Percentiles rank a stretch among this genome's conserved stretches.
Evolutionary conservation across 1,140 invertebrate species (phyloP).

Genomic region (Drosophila bocki): DNA sequence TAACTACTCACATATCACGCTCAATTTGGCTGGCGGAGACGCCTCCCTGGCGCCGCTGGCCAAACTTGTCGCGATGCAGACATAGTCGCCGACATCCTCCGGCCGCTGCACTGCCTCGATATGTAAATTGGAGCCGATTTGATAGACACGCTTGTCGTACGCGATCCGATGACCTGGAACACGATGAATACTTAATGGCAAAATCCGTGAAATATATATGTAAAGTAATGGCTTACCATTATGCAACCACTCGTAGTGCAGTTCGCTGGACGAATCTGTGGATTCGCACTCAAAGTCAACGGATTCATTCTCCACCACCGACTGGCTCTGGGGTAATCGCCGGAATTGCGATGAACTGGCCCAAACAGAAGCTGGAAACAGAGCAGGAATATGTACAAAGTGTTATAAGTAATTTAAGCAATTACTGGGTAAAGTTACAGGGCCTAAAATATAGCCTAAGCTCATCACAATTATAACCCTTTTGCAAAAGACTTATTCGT

Average conservation of each 20-base stretch:
- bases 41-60: slow-evolving; percentile 81
- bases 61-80: slow-evolving; percentile 79
- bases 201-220: slow-evolving; percentile 4
- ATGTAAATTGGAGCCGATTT: slow-evolving; percentile 78
- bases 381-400: neutral
- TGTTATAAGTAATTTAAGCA: neutral
- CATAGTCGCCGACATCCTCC: slow-evolving; percentile 78
- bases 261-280: slow-evolving; percentile 57
- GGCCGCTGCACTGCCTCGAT: slow-evolving; percentile 71
- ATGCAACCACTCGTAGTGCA: slow-evolving; percentile 80
- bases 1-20: slow-evolving; percentile 81
- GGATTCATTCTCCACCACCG: slow-evolving; percentile 74
- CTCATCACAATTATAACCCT: slow-evolving; percentile 22
- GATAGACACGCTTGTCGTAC: slow-evolving; percentile 75
- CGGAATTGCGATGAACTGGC: slow-evolving; percentile 64
- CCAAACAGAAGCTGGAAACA: slow-evolving; percentile 44
- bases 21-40: slow-evolving; percentile 78
- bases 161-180: slow-evolving; percentile 71
- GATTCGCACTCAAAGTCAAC: slow-evolving; percentile 72
- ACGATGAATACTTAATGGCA: slow-evolving; percentile 13
- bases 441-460: slow-evolving; percentile 5
- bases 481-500: neutral
- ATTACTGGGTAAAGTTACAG: slow-evolving; percentile 10
- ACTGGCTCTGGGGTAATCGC: slow-evolving; percentile 71
- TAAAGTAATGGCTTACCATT: slow-evolving; percentile 66